Percentiles rank a stretch among this genome's conserved stretches.
phyloP scores from a whole-genome alignment of 2,113 vertebrate species.

The Poeciliopsis turrubarensis region DNA sequence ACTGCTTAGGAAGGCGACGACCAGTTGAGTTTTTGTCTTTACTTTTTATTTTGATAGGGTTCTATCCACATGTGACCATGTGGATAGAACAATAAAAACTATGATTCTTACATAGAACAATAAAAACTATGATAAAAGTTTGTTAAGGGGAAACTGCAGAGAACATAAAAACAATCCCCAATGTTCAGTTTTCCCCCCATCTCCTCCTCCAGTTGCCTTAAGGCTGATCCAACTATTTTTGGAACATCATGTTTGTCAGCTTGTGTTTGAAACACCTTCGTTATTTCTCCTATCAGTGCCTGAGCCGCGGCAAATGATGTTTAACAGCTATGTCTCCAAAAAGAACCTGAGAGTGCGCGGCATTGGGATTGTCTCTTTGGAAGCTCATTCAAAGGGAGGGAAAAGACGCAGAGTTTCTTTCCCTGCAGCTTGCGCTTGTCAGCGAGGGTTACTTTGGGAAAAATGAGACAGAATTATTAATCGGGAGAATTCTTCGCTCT shows the following conservation, averaged over 20 bases:
- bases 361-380: conserved; percentile 6
- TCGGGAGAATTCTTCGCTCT: conserved; percentile 7
- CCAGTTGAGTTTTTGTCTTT: no score
- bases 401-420: conserved; percentile 7
- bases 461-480: conserved; percentile 61
- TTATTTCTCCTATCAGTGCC: neutral
- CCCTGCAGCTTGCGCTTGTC: conserved; percentile 18
- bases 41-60: no score
- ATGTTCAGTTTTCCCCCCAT: neutral
- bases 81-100: no score
- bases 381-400: neutral
- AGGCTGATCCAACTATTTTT: neutral
- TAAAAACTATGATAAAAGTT: neutral
- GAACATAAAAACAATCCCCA: neutral
- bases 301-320: conserved; percentile 16
- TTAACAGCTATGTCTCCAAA: neutral
- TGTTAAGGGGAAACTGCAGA: neutral
- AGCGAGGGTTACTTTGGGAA: conserved; percentile 15
- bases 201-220: neutral
- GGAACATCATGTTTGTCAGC: conserved; percentile 7
- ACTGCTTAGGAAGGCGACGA: no score
- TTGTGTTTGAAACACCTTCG: conserved; percentile 1
- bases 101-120: no score
- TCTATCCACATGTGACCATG: no score
- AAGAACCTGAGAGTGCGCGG: neutral